A percentile compares a stretch with the other conserved stretches of the same genome.
phyloP scores from a whole-genome alignment of 64 coral and sea anemone genomes.

The Anthopleura sola region DNA sequence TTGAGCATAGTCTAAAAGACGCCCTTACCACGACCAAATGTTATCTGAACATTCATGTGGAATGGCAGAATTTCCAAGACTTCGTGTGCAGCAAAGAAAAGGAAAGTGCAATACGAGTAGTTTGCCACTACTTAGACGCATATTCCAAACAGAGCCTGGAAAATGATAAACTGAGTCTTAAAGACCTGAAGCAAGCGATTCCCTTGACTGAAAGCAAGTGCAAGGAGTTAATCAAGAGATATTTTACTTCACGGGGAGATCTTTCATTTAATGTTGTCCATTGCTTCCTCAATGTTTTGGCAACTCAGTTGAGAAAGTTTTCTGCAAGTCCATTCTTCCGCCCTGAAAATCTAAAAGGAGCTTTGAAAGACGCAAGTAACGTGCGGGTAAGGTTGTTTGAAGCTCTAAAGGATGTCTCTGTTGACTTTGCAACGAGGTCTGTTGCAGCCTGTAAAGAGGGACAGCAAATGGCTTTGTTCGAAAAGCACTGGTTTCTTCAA shows the following conservation, averaged over 20 bases:
- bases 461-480: conserved; percentile 30
- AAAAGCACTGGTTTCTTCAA: not conserved
- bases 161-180: conserved; percentile 25
- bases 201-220: conserved; percentile 31
- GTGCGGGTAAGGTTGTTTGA: conserved; percentile 57
- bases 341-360: conserved; percentile 44
- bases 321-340: conserved; percentile 72
- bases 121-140: conserved; percentile 76
- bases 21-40: conserved; percentile 61
- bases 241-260: conserved; percentile 31
- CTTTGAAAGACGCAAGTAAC: conserved; percentile 31
- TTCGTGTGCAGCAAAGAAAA: conserved; percentile 48
- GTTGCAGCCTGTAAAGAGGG: conserved; percentile 53
- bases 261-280: conserved; percentile 75
- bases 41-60: conserved; percentile 31
- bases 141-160: conserved; percentile 47
- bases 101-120: conserved; percentile 63
- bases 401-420: conserved; percentile 68
- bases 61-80: conserved; percentile 38
- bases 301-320: conserved; percentile 77
- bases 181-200: not conserved
- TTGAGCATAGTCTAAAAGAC: conserved; percentile 35
- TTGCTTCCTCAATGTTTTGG: conserved; percentile 71
- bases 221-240: conserved; percentile 16
- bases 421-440: conserved; percentile 78